These are phyloP conservation scores for Lutjanus erythropterus DNA, from an alignment of 2,113 vertebrate genomes.

Conservation along the genomic window DNA sequence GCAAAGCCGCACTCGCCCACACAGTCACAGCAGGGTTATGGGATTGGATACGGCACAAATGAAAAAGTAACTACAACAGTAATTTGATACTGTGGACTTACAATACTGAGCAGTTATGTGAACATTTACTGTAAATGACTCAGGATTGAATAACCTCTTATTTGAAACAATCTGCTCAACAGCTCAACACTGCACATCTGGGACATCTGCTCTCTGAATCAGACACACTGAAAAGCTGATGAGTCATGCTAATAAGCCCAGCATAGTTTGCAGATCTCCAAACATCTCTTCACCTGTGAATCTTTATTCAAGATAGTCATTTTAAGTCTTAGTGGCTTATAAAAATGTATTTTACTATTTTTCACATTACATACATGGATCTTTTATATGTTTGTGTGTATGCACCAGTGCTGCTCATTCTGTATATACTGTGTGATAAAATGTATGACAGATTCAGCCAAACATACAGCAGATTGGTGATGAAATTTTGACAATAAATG, in stretches of 20 bases:
- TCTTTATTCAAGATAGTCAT: no score
- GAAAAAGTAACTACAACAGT: neutral
- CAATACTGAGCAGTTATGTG: neutral
- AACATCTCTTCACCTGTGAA: neutral
- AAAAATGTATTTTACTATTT: no score
- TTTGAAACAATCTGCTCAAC: neutral
- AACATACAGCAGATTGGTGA: neutral
- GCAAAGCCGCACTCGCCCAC: neutral
- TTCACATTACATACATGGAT: no score
- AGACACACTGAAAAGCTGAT: no score
- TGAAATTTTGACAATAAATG: neutral
- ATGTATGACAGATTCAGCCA: no score
- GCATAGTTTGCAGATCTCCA: neutral
- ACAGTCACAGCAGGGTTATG: neutral
- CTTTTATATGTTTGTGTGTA: no score
- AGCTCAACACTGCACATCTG: no score
- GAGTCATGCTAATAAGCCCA: neutral
- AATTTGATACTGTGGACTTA: neutral
- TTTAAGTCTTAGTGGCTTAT: no score
- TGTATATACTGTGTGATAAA: no score
- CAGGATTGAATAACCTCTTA: neutral
- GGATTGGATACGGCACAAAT: neutral
- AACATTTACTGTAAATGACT: neutral
- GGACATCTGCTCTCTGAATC: no score
- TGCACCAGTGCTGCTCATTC: no score